phyloP scores from a whole-genome alignment of 2,888 invertebrate genomes.

The Teleiodes luculella region DNA sequence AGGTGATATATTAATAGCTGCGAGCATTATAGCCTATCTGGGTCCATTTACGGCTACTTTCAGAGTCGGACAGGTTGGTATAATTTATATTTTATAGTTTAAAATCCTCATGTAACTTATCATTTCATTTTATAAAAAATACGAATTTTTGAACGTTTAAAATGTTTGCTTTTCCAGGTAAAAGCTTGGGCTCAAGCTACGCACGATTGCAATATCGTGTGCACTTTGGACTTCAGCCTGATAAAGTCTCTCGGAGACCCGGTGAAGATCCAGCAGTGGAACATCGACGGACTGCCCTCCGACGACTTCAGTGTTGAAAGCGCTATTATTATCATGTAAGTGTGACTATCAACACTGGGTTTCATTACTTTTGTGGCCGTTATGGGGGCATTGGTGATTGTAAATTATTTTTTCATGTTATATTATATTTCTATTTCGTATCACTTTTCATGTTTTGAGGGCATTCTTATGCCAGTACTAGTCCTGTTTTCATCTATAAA shows the following conservation, averaged over 20 bases:
- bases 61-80: constrained; percentile 70
- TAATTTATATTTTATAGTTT: background rate
- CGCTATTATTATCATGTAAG: constrained; percentile 92
- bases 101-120: no score
- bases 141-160: no score
- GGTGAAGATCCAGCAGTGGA: constrained; percentile 93
- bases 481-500: no score
- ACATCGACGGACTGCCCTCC: constrained; percentile 91
- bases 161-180: constrained; percentile 82
- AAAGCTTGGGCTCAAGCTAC: constrained; percentile 86
- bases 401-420: no score
- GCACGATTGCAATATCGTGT: constrained; percentile 84
- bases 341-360: no score
- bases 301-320: constrained; percentile 95
- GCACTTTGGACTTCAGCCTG: constrained; percentile 87
- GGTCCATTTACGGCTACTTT: constrained; percentile 91
- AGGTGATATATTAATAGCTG: constrained; percentile 92
- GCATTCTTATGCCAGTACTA: no score
- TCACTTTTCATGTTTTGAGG: constrained; percentile 24
- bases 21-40: constrained; percentile 93
- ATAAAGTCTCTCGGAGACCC: constrained; percentile 91
- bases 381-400: no score
- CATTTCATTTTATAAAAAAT: no score
- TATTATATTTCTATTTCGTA: background rate
- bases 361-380: no score